Percentiles rank a stretch among this genome's conserved stretches.
phyloP scores from a whole-genome alignment of 2,888 invertebrate species.

The Tachina lurida region DNA sequence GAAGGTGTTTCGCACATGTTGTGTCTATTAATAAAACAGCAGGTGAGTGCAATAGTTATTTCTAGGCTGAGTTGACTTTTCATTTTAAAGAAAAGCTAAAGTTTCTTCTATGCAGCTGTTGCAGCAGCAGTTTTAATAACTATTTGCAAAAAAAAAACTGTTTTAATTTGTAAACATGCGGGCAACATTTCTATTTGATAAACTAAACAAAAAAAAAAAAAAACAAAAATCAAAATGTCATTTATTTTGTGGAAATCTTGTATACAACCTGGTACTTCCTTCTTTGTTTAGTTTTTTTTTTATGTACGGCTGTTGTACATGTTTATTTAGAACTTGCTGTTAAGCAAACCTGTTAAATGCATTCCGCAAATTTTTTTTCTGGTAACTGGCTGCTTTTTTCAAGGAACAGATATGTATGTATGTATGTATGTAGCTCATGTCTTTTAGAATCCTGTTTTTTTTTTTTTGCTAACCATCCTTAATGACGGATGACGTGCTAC shows the following conservation, averaged over 20 bases:
- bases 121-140: slow-evolving; percentile 31
- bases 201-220: slow-evolving; percentile 3
- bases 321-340: slow-evolving; percentile 54
- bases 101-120: background rate
- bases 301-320: slow-evolving; percentile 9
- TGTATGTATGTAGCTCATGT: background rate
- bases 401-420: slow-evolving; percentile 23
- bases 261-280: slow-evolving; percentile 28
- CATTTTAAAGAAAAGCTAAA: slow-evolving; percentile 16
- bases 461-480: slow-evolving; percentile 22
- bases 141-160: slow-evolving; percentile 44
- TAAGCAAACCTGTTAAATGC: slow-evolving; percentile 60
- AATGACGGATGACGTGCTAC: slow-evolving; percentile 43
- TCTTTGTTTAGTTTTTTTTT: background rate
- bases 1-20: slow-evolving; percentile 72
- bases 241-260: slow-evolving; percentile 58
- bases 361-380: slow-evolving; percentile 36
- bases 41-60: slow-evolving; percentile 70
- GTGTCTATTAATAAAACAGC: slow-evolving; percentile 75
- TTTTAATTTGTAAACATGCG: slow-evolving; percentile 70
- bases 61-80: slow-evolving; percentile 42
- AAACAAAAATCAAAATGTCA: slow-evolving; percentile 28
- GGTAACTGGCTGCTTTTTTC: slow-evolving; percentile 5
- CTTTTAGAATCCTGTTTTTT: slow-evolving; percentile 56
- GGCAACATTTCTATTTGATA: slow-evolving; percentile 51